phyloP scores from a whole-genome alignment of 2,113 vertebrate species.

The Lates calcarifer region DNA sequence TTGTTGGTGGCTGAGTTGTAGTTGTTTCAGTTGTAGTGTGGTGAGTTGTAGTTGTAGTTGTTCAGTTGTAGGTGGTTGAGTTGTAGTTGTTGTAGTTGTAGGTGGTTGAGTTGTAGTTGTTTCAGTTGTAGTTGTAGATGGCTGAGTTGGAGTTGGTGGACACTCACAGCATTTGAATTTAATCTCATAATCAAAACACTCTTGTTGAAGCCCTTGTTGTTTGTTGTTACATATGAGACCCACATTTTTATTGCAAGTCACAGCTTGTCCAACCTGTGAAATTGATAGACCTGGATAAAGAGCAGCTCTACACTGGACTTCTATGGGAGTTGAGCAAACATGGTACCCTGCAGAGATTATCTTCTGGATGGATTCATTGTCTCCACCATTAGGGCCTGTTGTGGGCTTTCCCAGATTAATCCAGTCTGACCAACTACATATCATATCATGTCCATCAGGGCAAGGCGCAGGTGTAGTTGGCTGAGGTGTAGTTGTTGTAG shows the following conservation, averaged over 20 bases:
- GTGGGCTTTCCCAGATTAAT: conserved; percentile 50
- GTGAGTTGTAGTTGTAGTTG: too few species aligned
- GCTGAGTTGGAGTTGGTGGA: neutral
- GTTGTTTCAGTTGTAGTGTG: neutral
- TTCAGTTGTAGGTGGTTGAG: neutral
- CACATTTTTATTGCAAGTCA: conserved; percentile 40
- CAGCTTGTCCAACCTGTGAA: conserved; percentile 61
- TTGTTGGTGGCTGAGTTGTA: too few species aligned
- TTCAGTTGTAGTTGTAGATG: neutral
- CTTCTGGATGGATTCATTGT: conserved; percentile 34
- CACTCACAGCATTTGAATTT: conserved; percentile 61
- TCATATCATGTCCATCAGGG: too few species aligned
- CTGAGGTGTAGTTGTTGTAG: neutral
- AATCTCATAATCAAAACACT: conserved; percentile 77
- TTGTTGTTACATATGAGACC: conserved; percentile 73
- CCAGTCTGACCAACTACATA: conserved; percentile 37
- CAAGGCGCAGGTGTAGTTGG: neutral
- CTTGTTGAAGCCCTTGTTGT: conserved; percentile 59
- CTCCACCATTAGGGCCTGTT: conserved; percentile 52
- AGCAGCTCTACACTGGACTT: conserved; percentile 59
- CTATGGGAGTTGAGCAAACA: conserved; percentile 16
- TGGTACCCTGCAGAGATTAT: conserved; percentile 25
- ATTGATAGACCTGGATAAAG: neutral
- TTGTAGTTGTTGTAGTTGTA: too few species aligned
- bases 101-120: neutral